Percentiles rank a stretch among this genome's conserved stretches.
These are phyloP conservation scores for Anagyrus pseudococci DNA, from an alignment of 2,888 invertebrate genomes.

Conservation along the genomic window DNA sequence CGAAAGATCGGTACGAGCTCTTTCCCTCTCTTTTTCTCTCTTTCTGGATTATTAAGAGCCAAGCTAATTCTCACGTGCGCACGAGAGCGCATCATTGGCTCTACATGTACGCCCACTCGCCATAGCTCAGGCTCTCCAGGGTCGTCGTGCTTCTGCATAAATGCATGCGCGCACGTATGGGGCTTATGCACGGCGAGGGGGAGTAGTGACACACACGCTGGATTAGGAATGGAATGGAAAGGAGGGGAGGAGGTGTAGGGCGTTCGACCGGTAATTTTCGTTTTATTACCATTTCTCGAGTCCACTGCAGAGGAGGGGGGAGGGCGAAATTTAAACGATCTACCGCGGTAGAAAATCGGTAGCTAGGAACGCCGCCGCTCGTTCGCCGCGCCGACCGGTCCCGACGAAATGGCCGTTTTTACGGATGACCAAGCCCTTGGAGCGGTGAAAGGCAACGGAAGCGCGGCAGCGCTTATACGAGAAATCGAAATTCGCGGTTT, in stretches of 20 bases:
- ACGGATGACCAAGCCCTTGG: no score
- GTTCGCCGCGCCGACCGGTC: no score
- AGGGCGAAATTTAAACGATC: not conserved
- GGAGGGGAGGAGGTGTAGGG: slow-evolving; percentile 22
- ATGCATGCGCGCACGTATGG: not conserved
- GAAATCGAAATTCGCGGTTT: slow-evolving; percentile 47
- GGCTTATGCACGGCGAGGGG: slow-evolving; percentile 34
- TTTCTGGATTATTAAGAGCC: slow-evolving; percentile 28
- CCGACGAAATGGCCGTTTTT: no score
- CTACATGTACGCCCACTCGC: no score
- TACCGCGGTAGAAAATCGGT: slow-evolving; percentile 6
- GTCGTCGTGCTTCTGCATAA: no score
- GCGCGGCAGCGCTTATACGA: slow-evolving; percentile 20
- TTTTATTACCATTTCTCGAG: slow-evolving; percentile 45
- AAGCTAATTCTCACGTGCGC: slow-evolving; percentile 17
- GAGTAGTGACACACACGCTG: slow-evolving; percentile 46
- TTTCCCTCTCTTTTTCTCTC: no score
- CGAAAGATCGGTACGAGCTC: slow-evolving; percentile 13
- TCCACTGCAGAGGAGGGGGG: no score
- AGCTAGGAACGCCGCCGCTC: not conserved
- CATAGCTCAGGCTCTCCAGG: no score
- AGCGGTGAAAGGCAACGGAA: slow-evolving; percentile 4
- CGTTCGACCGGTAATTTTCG: slow-evolving; percentile 42
- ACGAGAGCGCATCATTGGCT: not conserved
- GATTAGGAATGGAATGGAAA: no score